Evolutionary conservation across 2,888 invertebrate species (phyloP).

Genomic region (Stenodema calcarata): DNA sequence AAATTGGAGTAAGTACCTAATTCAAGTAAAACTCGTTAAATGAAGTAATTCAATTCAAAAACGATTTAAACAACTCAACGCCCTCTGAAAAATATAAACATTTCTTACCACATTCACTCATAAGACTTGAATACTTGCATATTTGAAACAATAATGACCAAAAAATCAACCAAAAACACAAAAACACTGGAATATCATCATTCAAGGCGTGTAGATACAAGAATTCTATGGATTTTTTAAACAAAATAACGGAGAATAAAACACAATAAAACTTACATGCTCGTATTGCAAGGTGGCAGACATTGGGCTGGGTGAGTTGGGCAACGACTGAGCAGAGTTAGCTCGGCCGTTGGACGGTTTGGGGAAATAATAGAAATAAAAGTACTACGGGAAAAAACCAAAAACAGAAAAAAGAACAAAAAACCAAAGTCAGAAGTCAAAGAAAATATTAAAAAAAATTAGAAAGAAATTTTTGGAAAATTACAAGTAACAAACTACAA

Average conservation of each 20-base stretch:
- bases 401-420: conserved; percentile 36
- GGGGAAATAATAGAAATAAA: conserved; percentile 52
- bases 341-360: conserved; percentile 53
- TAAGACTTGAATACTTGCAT: too few species aligned
- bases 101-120: too few species aligned
- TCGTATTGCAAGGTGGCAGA: conserved; percentile 55
- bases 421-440: conserved; percentile 29
- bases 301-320: conserved; percentile 56
- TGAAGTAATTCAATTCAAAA: too few species aligned
- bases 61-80: too few species aligned
- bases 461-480: neutral
- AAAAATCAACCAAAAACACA: too few species aligned
- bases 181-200: too few species aligned
- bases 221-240: neutral
- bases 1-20: too few species aligned
- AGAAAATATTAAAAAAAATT: conserved; percentile 21
- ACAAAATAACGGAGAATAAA: conserved; percentile 10
- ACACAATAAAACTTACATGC: conserved; percentile 53
- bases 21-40: too few species aligned
- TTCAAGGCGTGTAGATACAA: too few species aligned
- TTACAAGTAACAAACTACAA: neutral
- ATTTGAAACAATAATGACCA: too few species aligned
- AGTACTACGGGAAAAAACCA: conserved; percentile 49
- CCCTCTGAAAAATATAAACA: too few species aligned
- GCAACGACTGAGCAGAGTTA: conserved; percentile 55